Evolutionary conservation across 2,113 vertebrate species (phyloP), one percentile per base, ranked within the genome.

Genomic region (Perca fluviatilis): DNA sequence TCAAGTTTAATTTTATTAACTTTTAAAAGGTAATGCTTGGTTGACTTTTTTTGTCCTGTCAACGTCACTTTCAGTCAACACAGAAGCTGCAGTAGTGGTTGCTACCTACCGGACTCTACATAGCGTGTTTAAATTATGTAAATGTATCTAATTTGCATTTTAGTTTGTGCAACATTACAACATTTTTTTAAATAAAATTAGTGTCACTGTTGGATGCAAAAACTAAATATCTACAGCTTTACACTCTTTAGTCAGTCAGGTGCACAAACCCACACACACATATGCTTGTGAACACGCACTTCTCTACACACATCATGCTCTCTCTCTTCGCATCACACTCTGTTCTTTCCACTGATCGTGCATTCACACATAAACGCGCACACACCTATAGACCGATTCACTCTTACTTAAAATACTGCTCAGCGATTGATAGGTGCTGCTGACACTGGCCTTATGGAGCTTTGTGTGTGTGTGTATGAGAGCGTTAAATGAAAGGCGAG

Each of bases 331-430:
- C 61, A 46, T 67, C 62, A 25, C 75, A 23, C 40, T 54, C 49
- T 70, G 64, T 77, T 79, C 75, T 90, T 86, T 89, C 79, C 77
- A 84, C 74, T 83, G 25, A 73, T 61, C 30, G 56, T 65, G 58
- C 30, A 12, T 66, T 49, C 75, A 65, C 77, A 70, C 53, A 78
- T 16, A 61, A 19, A 70, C 40, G 50, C 2, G 15, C 18, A 51
- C 65, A 67, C 65, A n/a, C 47, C 62, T 33, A 62, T 66, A 71
- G 65, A 53, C 71, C 76, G 67, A 79, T 80, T 77, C 53, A 36
- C 54, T 47, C 68, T 40, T 50, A 79, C 86, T 92, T 89, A 91
- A 89, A 89, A 89, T 85, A 82, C 83, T 79, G 56, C 77, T 87
- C 86, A 66, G 30, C 76, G 54, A 82, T 79, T 82, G 79, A 87